Conservation (phyloP, 2,888 invertebrate genomes). For the Nebria salina region DNA sequence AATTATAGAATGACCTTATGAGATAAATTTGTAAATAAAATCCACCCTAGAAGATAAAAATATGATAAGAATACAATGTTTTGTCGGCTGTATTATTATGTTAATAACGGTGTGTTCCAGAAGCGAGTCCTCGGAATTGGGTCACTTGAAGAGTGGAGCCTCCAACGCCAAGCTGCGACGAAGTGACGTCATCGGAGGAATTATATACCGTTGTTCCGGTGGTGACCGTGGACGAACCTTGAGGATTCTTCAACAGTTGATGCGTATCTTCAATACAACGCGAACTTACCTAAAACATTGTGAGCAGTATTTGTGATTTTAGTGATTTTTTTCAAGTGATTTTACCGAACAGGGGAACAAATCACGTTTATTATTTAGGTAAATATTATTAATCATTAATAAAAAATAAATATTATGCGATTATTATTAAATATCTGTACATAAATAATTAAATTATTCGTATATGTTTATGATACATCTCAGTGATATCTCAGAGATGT, state of each 20-base stretch:
- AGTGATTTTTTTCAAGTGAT: background rate
- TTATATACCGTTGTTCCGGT: constrained; percentile 1
- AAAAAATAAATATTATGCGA: no score
- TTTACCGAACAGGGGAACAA: background rate
- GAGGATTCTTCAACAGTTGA: background rate
- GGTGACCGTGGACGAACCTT: background rate
- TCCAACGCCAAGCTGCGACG: background rate
- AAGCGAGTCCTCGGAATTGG: background rate
- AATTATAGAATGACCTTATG: background rate
- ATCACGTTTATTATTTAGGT: background rate
- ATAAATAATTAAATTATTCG: background rate
- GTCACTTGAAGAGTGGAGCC: background rate
- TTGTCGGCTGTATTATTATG: background rate
- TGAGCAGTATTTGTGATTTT: background rate
- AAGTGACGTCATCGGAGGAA: constrained; percentile 1
- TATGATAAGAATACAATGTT: background rate
- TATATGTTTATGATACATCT: background rate
- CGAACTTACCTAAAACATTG: background rate
- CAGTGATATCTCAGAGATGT: background rate
- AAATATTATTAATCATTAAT: background rate
- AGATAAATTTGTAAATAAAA: background rate
- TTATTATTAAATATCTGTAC: background rate
- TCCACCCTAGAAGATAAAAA: background rate
- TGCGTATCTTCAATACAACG: background rate
- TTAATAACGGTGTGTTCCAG: constrained; percentile 1